A percentile compares a stretch with the other conserved stretches of the same genome.
These are phyloP conservation scores for Rhinopomastus cyanomelas DNA, from an alignment of 2,113 vertebrate species.

Conservation along the genomic window DNA sequence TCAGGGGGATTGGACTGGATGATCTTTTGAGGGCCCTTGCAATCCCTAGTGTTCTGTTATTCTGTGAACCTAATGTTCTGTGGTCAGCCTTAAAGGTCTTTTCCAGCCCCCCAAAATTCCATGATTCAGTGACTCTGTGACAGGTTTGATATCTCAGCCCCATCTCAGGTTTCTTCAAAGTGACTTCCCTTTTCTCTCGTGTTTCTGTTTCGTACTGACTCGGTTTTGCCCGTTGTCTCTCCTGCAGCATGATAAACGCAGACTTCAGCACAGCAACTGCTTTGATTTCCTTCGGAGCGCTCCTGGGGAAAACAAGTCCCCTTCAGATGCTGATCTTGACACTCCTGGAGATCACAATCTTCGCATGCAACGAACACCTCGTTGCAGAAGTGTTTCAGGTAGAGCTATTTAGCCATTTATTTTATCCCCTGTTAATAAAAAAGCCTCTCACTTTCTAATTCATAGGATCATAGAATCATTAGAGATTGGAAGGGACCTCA, in stretches of 20 bases:
- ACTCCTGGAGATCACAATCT: slow-evolving; percentile 87
- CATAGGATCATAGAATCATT: too few species aligned
- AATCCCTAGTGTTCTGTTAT: too few species aligned
- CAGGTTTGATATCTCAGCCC: background rate
- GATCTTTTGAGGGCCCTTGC: too few species aligned
- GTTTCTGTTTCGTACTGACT: background rate
- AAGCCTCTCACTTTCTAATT: too few species aligned
- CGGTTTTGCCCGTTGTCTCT: background rate
- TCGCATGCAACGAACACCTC: slow-evolving; percentile 87
- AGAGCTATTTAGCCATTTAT: background rate
- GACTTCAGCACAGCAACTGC: slow-evolving; percentile 95
- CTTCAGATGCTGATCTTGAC: slow-evolving; percentile 93
- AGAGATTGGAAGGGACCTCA: too few species aligned
- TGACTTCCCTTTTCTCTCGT: background rate
- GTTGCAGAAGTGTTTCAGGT: slow-evolving; percentile 74
- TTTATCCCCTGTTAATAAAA: background rate
- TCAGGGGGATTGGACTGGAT: too few species aligned
- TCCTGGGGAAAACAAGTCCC: slow-evolving; percentile 94
- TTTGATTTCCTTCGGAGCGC: slow-evolving; percentile 94
- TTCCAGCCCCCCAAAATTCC: background rate
- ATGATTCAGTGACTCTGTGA: background rate
- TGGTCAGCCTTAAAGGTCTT: too few species aligned
- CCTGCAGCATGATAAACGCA: slow-evolving; percentile 89
- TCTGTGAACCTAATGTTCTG: too few species aligned
- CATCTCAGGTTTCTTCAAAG: background rate